phyloP scores from a whole-genome alignment of 2,888 invertebrate species.

The Epinotia nisella region DNA sequence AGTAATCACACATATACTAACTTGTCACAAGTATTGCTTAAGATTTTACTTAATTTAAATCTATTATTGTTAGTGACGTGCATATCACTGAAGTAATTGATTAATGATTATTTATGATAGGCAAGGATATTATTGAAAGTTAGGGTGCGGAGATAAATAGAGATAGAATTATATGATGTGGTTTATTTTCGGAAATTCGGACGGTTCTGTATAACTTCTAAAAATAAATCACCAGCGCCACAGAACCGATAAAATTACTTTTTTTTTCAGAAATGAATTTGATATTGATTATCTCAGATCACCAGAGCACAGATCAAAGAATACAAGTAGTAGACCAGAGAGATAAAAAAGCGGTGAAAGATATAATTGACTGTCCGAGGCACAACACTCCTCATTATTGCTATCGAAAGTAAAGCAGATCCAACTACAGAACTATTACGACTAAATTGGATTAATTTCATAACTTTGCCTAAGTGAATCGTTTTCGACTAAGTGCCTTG shows the following conservation, averaged over 20 bases:
- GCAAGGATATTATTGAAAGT: conserved; percentile 21
- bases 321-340: no score
- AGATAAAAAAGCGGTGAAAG: conserved; percentile 39
- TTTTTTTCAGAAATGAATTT: conserved; percentile 1
- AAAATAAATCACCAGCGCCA: not conserved
- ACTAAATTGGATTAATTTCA: conserved; percentile 21
- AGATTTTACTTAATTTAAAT: conserved; percentile 50
- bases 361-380: conserved; percentile 62
- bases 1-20: conserved; percentile 43
- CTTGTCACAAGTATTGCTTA: conserved; percentile 54
- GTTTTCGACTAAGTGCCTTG: conserved; percentile 29
- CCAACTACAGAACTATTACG: conserved; percentile 42
- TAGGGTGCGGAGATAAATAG: conserved; percentile 8
- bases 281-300: conserved; percentile 24
- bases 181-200: conserved; percentile 12
- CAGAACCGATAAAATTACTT: not conserved
- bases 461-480: conserved; percentile 33
- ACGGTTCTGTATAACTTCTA: conserved; percentile 19
- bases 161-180: not conserved
- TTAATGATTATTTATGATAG: conserved; percentile 26
- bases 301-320: no score
- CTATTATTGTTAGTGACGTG: conserved; percentile 52
- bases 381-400: conserved; percentile 57
- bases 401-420: conserved; percentile 51
- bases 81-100: conserved; percentile 31